Evolutionary conservation across 1,140 invertebrate genomes (phyloP).

Genomic region (Brachystomella parvula): DNA sequence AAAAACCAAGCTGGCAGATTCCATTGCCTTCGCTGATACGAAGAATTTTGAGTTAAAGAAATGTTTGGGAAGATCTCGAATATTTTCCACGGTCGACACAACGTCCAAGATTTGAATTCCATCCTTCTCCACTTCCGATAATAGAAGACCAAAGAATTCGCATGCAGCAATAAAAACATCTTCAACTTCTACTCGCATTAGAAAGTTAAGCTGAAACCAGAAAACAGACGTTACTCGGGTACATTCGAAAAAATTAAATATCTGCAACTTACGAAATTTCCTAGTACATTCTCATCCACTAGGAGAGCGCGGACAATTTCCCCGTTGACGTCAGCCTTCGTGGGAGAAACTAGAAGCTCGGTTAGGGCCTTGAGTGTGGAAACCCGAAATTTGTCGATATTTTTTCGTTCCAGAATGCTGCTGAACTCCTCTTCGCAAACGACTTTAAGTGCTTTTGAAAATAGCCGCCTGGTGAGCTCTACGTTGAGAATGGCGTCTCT

Average conservation of each 20-base stretch:
- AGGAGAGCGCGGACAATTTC: conserved; percentile 2
- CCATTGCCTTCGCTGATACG: conserved; percentile 16
- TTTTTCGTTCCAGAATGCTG: neutral
- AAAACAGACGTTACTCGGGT: neutral
- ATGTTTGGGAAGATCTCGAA: conserved; percentile 23
- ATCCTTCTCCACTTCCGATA: neutral
- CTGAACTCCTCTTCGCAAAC: neutral
- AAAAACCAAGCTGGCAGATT: conserved; percentile 21
- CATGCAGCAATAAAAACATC: conserved; percentile 21
- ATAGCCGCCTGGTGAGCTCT: conserved; percentile 22
- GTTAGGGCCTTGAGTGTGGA: neutral
- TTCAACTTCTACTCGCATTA: conserved; percentile 23
- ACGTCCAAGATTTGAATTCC: neutral
- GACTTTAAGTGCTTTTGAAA: conserved; percentile 15
- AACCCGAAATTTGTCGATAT: neutral
- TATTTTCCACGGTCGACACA: conserved; percentile 6
- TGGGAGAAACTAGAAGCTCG: neutral
- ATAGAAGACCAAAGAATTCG: conserved; percentile 19
- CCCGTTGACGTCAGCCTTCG: neutral
- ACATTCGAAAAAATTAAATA: neutral
- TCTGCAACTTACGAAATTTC: neutral
- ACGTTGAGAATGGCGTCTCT: conserved; percentile 23
- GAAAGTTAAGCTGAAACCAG: conserved; percentile 7
- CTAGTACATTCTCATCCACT: neutral
- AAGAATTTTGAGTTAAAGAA: conserved; percentile 27